Percentiles rank a stretch among this genome's conserved stretches.
Evolutionary conservation across 2,113 vertebrate genomes (phyloP).

Genomic region (Albula goreensis): DNA sequence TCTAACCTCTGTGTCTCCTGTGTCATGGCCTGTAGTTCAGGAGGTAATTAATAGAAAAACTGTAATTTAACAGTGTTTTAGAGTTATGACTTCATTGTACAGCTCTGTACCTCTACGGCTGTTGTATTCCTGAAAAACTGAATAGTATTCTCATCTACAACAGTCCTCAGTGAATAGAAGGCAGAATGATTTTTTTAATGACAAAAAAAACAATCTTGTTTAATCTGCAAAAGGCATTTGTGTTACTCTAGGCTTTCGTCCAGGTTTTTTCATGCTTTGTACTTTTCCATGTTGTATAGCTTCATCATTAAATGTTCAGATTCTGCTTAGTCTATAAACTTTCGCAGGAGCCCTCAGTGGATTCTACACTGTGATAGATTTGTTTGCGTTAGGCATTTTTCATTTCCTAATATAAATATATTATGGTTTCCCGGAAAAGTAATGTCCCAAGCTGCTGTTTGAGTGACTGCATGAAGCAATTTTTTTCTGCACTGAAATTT

Average conservation of each 20-base stretch:
- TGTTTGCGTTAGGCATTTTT: not conserved
- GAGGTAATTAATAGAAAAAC: not conserved
- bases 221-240: not conserved
- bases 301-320: not conserved
- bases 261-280: not conserved
- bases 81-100: not conserved
- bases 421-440: not conserved
- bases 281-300: not conserved
- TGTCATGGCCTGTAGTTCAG: not conserved
- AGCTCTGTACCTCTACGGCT: not conserved
- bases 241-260: not conserved
- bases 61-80: not conserved
- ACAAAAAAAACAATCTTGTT: not conserved
- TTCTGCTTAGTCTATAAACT: not conserved
- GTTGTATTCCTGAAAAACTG: not conserved
- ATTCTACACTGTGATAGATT: not conserved
- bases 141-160: not conserved
- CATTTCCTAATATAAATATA: not conserved
- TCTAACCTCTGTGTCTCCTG: no score
- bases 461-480: not conserved
- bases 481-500: not conserved
- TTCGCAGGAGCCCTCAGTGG: not conserved
- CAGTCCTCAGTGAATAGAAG: not conserved
- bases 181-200: not conserved
- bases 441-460: not conserved